Conservation (phyloP, 2,113 vertebrate species). For the Euleptes europaea region DNA sequence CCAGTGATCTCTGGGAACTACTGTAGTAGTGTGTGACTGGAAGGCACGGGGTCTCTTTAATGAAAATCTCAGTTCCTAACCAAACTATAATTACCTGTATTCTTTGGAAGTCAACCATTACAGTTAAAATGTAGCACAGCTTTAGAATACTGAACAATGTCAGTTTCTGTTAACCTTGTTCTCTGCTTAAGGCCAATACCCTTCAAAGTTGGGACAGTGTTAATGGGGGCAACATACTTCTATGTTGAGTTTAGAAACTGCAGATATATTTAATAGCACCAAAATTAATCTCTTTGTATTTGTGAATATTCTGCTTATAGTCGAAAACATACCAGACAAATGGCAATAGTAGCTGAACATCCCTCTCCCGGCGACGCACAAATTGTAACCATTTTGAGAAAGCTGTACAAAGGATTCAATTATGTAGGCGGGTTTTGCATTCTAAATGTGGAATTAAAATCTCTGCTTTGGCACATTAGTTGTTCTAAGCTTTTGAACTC, state of each 20-base stretch:
- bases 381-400: conserved; percentile 42
- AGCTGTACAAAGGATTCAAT: conserved; percentile 38
- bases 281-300: not conserved
- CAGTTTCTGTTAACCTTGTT: too few relatives aligned
- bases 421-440: not conserved
- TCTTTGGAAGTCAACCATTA: not conserved
- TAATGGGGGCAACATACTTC: not conserved
- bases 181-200: not conserved
- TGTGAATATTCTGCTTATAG: not conserved
- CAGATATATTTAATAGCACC: conserved; percentile 7
- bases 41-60: not conserved
- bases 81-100: not conserved
- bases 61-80: not conserved
- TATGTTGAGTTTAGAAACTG: not conserved
- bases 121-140: too few relatives aligned
- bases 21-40: not conserved
- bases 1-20: too few relatives aligned
- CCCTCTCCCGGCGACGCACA: not conserved
- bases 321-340: conserved; percentile 13
- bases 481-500: conserved; percentile 8
- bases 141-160: too few relatives aligned
- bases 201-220: not conserved
- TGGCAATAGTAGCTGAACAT: conserved; percentile 1
- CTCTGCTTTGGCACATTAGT: conserved; percentile 35
- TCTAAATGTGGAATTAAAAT: conserved; percentile 44